These are phyloP conservation scores for Zelostemma sp. DNA, from an alignment of 1,140 invertebrate species.

Conservation along the genomic window DNA sequence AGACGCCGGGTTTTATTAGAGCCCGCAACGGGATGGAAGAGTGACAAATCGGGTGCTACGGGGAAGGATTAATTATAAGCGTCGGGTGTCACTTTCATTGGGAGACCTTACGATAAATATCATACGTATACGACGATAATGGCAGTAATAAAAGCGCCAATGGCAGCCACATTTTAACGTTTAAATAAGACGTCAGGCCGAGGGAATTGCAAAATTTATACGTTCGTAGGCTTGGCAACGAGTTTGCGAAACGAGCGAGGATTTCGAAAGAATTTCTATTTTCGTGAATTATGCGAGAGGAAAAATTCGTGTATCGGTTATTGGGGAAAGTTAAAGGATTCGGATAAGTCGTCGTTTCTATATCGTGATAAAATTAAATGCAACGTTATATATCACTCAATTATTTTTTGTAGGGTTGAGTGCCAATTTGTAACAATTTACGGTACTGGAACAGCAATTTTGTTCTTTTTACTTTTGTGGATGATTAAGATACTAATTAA, in stretches of 20 bases:
- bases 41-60: conserved; percentile 2
- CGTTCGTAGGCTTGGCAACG: background rate
- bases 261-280: background rate
- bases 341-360: no score
- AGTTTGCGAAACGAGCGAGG: background rate
- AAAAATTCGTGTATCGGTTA: background rate
- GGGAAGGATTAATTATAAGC: conserved; percentile 12
- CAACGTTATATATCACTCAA: no score
- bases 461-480: no score
- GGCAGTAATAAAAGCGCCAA: conserved; percentile 12
- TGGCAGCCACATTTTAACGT: conserved; percentile 7
- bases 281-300: background rate
- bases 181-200: conserved; percentile 5
- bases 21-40: conserved; percentile 3
- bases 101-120: conserved; percentile 7
- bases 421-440: no score
- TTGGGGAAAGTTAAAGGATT: background rate
- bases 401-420: no score
- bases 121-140: background rate
- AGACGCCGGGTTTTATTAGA: no score
- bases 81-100: conserved; percentile 12
- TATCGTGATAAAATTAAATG: no score
- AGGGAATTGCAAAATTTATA: conserved; percentile 4
- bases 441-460: no score
- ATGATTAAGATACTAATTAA: no score